Evolutionary conservation across 2,113 vertebrate genomes (phyloP).

Genomic region (Cygnus atratus): DNA sequence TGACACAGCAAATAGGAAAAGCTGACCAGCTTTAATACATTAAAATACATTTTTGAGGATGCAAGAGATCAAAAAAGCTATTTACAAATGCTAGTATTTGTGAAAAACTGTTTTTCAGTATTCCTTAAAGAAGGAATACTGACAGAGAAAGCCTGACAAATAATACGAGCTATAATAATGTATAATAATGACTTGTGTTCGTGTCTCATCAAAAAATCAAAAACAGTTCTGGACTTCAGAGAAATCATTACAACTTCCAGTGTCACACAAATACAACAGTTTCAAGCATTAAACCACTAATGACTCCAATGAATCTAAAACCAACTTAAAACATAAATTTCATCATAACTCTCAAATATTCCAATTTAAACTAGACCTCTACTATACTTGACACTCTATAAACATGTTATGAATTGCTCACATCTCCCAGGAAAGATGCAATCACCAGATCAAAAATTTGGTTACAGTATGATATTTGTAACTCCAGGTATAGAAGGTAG

Average conservation of each 20-base stretch:
- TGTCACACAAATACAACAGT: background rate
- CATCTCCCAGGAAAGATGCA: background rate
- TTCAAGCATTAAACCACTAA: background rate
- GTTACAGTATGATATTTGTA: background rate
- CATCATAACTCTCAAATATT: background rate
- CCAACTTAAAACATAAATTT: background rate
- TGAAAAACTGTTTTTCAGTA: background rate
- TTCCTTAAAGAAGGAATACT: background rate
- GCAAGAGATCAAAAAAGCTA: background rate
- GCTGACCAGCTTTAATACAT: background rate
- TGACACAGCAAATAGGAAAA: background rate
- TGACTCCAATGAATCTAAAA: background rate
- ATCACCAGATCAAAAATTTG: background rate
- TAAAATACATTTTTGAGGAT: background rate
- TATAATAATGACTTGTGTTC: background rate
- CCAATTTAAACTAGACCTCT: background rate
- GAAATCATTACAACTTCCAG: background rate
- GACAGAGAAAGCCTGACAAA: background rate
- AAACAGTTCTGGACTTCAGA: background rate
- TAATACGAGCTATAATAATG: background rate
- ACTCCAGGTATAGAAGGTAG: background rate
- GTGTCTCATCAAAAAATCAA: background rate
- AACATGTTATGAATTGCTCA: background rate
- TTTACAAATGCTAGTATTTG: background rate
- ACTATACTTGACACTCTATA: background rate